Evolutionary conservation across 2,888 invertebrate species (phyloP).

Genomic region (Monoplex corrugatus): DNA sequence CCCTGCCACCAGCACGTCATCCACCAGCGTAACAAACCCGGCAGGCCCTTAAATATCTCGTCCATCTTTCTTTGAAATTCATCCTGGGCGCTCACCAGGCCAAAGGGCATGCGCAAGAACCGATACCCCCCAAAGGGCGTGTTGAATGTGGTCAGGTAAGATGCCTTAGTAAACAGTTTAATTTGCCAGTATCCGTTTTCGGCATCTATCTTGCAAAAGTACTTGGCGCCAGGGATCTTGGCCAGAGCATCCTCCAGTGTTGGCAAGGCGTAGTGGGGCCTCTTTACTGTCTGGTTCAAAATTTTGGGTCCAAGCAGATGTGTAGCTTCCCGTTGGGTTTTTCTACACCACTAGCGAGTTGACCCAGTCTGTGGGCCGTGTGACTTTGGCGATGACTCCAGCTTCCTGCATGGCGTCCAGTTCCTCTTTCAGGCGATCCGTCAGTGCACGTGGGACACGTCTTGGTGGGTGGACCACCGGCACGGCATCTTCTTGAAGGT

Average conservation of each 20-base stretch:
- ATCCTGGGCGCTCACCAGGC: slow-evolving; percentile 49
- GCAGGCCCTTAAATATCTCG: slow-evolving; percentile 1
- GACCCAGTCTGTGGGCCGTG: slow-evolving; percentile 47
- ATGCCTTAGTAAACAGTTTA: too few relatives aligned
- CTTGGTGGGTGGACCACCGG: slow-evolving; percentile 47
- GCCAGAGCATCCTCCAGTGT: slow-evolving; percentile 5
- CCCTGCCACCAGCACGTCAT: slow-evolving; percentile 43
- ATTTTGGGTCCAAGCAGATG: slow-evolving; percentile 48
- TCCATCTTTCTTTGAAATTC: slow-evolving; percentile 36
- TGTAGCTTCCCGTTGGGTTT: slow-evolving; percentile 32
- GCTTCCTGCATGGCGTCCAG: slow-evolving; percentile 49
- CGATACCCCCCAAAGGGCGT: slow-evolving; percentile 55
- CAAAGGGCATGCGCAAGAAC: slow-evolving; percentile 61
- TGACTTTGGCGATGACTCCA: slow-evolving; percentile 46
- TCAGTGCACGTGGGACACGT: slow-evolving; percentile 55
- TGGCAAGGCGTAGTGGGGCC: slow-evolving; percentile 36
- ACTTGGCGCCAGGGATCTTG: not conserved
- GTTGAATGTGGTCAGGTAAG: slow-evolving; percentile 51
- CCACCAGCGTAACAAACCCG: not conserved
- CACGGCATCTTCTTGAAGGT: not conserved
- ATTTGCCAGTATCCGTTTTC: slow-evolving; percentile 55
- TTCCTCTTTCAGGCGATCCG: slow-evolving; percentile 51
- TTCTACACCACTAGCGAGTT: slow-evolving; percentile 48
- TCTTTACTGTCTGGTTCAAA: slow-evolving; percentile 53
- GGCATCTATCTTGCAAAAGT: slow-evolving; percentile 56